Evolutionary conservation across 2,888 invertebrate genomes (phyloP).

Genomic region (Dysmachus trigonus): DNA sequence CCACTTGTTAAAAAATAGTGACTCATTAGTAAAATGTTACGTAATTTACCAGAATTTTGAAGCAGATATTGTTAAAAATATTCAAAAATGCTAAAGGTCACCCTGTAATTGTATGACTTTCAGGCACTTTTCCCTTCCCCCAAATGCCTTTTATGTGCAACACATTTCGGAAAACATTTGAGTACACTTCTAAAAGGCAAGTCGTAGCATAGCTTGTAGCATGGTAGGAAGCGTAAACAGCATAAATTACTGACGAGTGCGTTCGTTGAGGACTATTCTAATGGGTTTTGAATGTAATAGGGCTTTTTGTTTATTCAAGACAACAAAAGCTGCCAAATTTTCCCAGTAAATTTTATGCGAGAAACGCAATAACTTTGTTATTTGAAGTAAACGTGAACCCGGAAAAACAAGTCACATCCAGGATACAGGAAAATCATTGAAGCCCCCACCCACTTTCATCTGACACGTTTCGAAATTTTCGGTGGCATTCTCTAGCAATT

Average conservation of each 20-base stretch:
- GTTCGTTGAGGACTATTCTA: neutral
- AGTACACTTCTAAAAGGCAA: neutral
- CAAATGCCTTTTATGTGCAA: neutral
- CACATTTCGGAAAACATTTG: neutral
- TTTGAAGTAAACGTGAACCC: neutral
- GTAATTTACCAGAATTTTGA: no score
- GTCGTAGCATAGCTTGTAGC: neutral
- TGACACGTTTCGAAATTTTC: neutral
- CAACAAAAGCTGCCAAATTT: neutral
- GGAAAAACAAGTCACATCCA: neutral
- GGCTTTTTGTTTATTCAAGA: neutral
- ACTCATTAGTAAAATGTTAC: no score
- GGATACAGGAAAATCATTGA: neutral
- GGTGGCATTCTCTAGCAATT: neutral
- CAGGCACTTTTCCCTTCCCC: no score
- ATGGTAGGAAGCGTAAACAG: neutral
- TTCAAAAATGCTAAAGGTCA: no score
- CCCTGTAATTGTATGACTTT: no score
- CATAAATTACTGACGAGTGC: neutral
- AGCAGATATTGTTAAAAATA: no score
- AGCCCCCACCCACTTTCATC: neutral
- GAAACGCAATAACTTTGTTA: neutral
- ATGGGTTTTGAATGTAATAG: neutral
- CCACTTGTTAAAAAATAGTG: no score
- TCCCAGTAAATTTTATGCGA: neutral